Evolutionary conservation across 2,888 invertebrate genomes (phyloP).

Genomic region (Automeris io): DNA sequence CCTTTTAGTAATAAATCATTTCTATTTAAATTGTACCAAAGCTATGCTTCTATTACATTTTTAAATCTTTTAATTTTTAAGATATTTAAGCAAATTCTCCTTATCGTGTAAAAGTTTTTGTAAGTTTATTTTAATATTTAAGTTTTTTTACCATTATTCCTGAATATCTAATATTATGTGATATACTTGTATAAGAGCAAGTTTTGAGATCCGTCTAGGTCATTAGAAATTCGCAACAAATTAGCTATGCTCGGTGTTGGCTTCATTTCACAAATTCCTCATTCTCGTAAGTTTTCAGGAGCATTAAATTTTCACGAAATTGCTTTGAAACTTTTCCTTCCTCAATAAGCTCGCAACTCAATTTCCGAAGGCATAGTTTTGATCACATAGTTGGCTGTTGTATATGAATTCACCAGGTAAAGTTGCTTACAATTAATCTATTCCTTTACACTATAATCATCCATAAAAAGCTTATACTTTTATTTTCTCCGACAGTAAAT

Average conservation of each 20-base stretch:
- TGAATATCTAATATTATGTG: too few species aligned
- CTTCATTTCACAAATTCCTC: conserved; percentile 64
- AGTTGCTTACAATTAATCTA: conserved; percentile 19
- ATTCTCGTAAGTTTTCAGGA: conserved; percentile 61
- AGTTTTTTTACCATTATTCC: too few species aligned
- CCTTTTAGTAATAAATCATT: too few species aligned
- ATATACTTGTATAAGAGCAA: conserved; percentile 13
- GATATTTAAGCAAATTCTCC: too few species aligned
- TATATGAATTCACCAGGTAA: conserved; percentile 42
- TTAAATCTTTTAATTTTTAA: too few species aligned
- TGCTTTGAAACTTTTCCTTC: conserved; percentile 67
- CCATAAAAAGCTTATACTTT: background rate
- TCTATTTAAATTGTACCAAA: too few species aligned
- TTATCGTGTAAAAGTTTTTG: too few species aligned
- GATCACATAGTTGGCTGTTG: conserved; percentile 45
- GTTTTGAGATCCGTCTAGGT: conserved; percentile 23
- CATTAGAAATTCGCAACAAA: conserved; percentile 63
- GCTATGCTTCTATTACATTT: too few species aligned
- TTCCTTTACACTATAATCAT: conserved; percentile 10
- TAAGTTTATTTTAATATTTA: too few species aligned
- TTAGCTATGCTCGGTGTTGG: conserved; percentile 65
- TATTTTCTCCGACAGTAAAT: background rate
- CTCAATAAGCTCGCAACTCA: conserved; percentile 58
- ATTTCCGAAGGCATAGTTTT: conserved; percentile 62
- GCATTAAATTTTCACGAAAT: conserved; percentile 73